Evolutionary conservation across 2,113 vertebrate genomes (phyloP).

Genomic region (Dipodomys spectabilis): DNA sequence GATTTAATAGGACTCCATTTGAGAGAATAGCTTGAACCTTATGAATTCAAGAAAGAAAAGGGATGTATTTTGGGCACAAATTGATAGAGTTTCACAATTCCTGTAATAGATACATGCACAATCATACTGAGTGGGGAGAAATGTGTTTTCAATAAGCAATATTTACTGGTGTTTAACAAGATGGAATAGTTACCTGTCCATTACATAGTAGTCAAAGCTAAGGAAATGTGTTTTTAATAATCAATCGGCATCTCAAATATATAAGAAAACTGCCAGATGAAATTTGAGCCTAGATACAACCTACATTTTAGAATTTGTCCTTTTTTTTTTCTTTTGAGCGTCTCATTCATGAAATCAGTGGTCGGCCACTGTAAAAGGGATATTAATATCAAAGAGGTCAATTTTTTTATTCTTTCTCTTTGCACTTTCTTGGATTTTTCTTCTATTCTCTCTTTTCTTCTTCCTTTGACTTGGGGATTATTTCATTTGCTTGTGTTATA

Average conservation of each 20-base stretch:
- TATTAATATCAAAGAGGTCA: conserved; percentile 16
- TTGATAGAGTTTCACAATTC: conserved; percentile 83
- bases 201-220: conserved; percentile 85
- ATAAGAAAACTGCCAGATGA: conserved; percentile 84
- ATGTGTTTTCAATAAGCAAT: conserved; percentile 87
- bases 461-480: neutral
- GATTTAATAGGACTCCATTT: conserved; percentile 65
- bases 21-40: conserved; percentile 79
- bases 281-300: conserved; percentile 73
- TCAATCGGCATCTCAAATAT: conserved; percentile 86
- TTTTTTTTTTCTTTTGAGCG: neutral
- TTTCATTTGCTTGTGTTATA: neutral
- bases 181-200: conserved; percentile 84
- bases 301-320: conserved; percentile 46
- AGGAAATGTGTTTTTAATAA: conserved; percentile 89
- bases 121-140: conserved; percentile 79
- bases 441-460: neutral
- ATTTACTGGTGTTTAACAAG: conserved; percentile 85
- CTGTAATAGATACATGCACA: conserved; percentile 83
- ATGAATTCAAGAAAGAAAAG: conserved; percentile 72
- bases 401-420: neutral
- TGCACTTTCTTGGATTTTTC: neutral
- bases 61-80: conserved; percentile 81
- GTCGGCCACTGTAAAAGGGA: neutral
- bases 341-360: conserved; percentile 48